Evolutionary conservation across 2,113 vertebrate genomes (phyloP), one percentile per base, ranked within the genome.

Genomic region (Vulpes lagopus): DNA sequence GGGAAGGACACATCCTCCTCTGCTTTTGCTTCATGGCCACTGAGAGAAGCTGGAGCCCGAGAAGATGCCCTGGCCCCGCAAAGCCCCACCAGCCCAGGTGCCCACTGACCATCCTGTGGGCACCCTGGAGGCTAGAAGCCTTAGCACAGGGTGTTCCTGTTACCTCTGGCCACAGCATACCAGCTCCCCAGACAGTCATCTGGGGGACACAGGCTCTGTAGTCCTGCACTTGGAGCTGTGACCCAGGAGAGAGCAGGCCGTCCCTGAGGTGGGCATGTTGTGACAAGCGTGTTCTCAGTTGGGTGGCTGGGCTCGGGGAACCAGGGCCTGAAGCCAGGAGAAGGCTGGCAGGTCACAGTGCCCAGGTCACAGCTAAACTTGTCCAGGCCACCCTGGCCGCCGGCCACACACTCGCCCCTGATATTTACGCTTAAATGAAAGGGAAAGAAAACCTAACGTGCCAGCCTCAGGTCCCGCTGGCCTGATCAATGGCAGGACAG

Each of bases 351-450:
- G n/a, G n/a, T 12, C 23, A 0, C 67, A 30, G 1, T 0, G 0
- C 30, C 4, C 11, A 0, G 1, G 6, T 43, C 43, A 43, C 43
- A 51, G 49, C 60, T 1, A 3, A 19, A 9, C 43, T 51, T 17
- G 4, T 0, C 3, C 15, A 1, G n/a, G 22, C 71, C 4, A 0
- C 2, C 35, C 3, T 1, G 53, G 59, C 0, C 1, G 30, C 62
- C 2, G 11, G 23, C 73, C 11, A 49, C n/a, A 3, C 71, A 2
- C 8, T 0, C 1, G 5, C 65, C 0, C 15, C 25, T n/a, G 11
- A 23, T 5, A 0, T 55, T 32, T 27, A 35, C 55, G 43, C 80
- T 76, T 11, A 35, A 4, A 23, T 11, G 2, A 22, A 60, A 60
- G 20, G 67, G 19, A n/a, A 12, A 15, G 5, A 8, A 53, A n/a